Evolutionary conservation across 2,888 invertebrate genomes (phyloP).

Genomic region (Scaptomyza polygonia): DNA sequence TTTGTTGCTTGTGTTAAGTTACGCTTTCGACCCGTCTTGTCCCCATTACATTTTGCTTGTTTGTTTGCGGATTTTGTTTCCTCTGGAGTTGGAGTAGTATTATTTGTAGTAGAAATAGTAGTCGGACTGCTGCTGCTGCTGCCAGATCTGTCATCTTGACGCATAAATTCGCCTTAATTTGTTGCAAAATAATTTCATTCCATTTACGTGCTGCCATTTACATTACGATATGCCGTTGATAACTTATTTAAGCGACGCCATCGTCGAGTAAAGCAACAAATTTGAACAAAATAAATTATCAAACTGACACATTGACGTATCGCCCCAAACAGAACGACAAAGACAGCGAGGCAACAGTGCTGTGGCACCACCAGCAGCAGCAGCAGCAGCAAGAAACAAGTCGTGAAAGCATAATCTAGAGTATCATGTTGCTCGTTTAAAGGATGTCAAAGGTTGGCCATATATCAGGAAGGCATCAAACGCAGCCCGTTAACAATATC

Average conservation of each 20-base stretch:
- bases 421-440: constrained; percentile 82
- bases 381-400: constrained; percentile 31
- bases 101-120: not conserved
- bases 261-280: constrained; percentile 59
- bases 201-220: constrained; percentile 79
- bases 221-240: constrained; percentile 71
- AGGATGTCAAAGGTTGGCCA: constrained; percentile 80
- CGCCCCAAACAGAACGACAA: constrained; percentile 37
- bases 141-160: constrained; percentile 54
- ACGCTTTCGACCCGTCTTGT: constrained; percentile 28
- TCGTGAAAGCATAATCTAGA: constrained; percentile 78
- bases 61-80: constrained; percentile 54
- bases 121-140: not conserved
- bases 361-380: not conserved
- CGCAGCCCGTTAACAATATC: constrained; percentile 80
- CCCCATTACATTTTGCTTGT: constrained; percentile 32
- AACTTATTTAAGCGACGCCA: constrained; percentile 78
- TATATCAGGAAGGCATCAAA: constrained; percentile 79
- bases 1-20: constrained; percentile 46
- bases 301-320: constrained; percentile 81
- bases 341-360: not conserved
- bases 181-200: constrained; percentile 81
- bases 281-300: constrained; percentile 79
- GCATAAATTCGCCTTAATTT: constrained; percentile 81
- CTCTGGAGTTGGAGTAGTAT: constrained; percentile 2